Conservation (phyloP, 2,797 vertebrate species). For the Squalus acanthias region DNA sequence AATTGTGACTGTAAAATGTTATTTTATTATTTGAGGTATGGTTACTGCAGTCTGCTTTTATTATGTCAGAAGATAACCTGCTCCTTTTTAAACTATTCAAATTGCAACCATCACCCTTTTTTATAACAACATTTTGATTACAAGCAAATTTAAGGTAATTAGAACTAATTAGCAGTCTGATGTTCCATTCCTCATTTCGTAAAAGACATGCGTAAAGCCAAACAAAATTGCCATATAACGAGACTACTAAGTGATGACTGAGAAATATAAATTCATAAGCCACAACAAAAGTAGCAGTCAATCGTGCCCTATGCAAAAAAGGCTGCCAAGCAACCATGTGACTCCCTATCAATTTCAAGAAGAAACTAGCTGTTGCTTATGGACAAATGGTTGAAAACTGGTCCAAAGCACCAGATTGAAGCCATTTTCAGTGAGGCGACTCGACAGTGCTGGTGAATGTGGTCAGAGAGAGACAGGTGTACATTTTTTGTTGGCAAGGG, state of each 20-base stretch:
- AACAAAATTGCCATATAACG: background rate
- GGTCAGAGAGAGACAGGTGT: background rate
- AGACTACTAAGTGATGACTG: background rate
- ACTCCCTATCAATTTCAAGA: background rate
- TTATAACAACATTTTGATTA: background rate
- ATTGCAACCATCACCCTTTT: background rate
- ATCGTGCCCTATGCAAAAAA: background rate
- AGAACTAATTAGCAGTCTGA: background rate
- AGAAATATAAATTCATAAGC: background rate
- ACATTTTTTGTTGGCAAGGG: background rate
- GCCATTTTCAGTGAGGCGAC: background rate
- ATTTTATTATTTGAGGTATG: background rate
- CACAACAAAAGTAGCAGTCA: background rate
- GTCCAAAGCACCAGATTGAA: background rate
- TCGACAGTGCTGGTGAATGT: background rate
- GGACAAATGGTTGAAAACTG: background rate
- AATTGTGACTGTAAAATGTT: background rate
- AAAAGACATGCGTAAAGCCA: background rate
- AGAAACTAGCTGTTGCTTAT: background rate
- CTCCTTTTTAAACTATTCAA: background rate
- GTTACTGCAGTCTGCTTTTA: background rate
- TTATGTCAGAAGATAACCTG: background rate
- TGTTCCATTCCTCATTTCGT: background rate
- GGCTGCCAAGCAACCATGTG: background rate
- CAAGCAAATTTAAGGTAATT: background rate